Percentiles rank a stretch among this genome's conserved stretches.
phyloP scores from a whole-genome alignment of 1,140 invertebrate genomes.

The Aphis gossypii region DNA sequence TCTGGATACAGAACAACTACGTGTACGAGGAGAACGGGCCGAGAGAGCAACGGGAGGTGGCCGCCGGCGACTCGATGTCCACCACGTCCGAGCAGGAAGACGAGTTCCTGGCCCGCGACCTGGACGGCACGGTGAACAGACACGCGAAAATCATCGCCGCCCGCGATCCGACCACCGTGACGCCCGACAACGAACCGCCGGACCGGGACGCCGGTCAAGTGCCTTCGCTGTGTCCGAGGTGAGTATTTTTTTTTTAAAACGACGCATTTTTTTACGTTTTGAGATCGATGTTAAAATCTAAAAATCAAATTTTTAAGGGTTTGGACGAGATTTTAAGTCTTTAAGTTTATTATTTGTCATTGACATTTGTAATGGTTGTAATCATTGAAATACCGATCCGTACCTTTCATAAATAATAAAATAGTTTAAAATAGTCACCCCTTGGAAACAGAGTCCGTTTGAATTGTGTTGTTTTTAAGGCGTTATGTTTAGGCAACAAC shows the following conservation, averaged over 20 bases:
- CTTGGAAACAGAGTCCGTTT: too few species aligned
- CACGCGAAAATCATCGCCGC: not conserved
- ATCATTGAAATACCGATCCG: too few species aligned
- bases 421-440: too few species aligned
- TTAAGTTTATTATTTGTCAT: too few species aligned
- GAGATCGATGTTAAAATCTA: too few species aligned
- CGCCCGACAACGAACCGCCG: not conserved
- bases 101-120: not conserved
- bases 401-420: too few species aligned
- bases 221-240: not conserved
- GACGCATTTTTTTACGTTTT: too few species aligned
- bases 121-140: not conserved
- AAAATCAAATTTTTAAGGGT: too few species aligned
- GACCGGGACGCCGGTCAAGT: not conserved
- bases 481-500: too few species aligned
- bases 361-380: too few species aligned
- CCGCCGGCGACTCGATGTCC: conserved; percentile 4
- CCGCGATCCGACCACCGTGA: not conserved
- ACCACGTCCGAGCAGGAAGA: conserved; percentile 4
- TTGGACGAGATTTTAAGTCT: too few species aligned
- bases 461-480: too few species aligned
- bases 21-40: not conserved
- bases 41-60: not conserved
- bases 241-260: not conserved
- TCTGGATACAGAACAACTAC: not conserved